Percentiles rank a stretch among this genome's conserved stretches.
Conservation (phyloP, 1,140 invertebrate genomes). For the Hypothenemus hampei region DNA sequence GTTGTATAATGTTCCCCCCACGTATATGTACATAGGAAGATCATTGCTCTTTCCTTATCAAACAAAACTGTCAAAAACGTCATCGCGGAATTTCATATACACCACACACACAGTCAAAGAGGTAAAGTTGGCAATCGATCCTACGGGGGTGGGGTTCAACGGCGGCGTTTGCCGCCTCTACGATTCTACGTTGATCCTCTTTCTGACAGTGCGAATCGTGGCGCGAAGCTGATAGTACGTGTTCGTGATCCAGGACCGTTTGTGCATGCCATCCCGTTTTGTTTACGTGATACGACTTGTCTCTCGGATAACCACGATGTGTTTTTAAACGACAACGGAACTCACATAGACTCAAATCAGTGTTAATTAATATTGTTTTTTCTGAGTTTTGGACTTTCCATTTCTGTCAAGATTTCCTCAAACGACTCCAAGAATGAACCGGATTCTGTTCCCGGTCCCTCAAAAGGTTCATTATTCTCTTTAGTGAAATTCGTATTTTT, state of each 20-base stretch:
- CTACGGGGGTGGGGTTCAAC: conserved; percentile 43
- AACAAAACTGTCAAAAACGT: conserved; percentile 1
- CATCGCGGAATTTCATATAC: neutral
- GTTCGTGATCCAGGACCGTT: no score
- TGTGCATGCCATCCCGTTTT: conserved; percentile 22
- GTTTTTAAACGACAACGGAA: neutral
- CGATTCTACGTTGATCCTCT: conserved; percentile 20
- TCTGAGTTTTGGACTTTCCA: neutral
- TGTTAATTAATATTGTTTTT: conserved; percentile 3
- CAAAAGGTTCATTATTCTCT: conserved; percentile 28
- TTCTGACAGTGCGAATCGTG: conserved; percentile 48
- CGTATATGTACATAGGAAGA: no score
- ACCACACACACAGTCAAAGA: conserved; percentile 33
- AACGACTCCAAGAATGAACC: conserved; percentile 17
- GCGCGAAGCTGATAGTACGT: conserved; percentile 21
- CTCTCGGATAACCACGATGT: neutral
- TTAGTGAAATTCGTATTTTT: neutral
- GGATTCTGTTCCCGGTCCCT: conserved; percentile 20
- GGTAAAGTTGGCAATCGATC: conserved; percentile 46
- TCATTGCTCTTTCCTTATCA: no score
- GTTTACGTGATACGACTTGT: conserved; percentile 22
- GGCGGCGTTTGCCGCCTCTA: conserved; percentile 33
- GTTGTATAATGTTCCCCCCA: no score
- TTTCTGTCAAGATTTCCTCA: conserved; percentile 25
- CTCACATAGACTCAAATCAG: neutral